Percentiles rank a stretch among this genome's conserved stretches.
phyloP scores from a whole-genome alignment of 2,113 vertebrate genomes.

The Odontophorus gujanensis region DNA sequence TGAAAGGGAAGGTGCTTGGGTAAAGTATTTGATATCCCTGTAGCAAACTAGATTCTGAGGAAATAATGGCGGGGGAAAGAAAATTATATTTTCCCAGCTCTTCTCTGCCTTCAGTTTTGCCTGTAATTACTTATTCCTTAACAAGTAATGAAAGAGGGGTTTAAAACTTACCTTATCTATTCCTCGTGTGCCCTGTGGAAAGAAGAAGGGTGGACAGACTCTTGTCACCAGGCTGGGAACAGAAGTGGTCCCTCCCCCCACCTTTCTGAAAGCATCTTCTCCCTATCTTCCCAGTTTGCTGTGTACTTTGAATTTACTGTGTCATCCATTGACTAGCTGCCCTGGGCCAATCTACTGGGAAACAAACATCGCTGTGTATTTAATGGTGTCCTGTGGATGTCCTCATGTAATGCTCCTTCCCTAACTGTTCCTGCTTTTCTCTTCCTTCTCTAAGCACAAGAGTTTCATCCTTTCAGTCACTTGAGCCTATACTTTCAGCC shows the following conservation, averaged over 20 bases:
- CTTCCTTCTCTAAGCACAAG: neutral
- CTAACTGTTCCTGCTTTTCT: neutral
- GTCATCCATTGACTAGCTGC: neutral
- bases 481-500: neutral
- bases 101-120: neutral
- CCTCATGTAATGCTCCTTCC: neutral
- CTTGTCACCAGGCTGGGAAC: neutral
- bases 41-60: neutral
- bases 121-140: neutral
- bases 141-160: neutral
- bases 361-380: neutral
- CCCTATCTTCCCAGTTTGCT: neutral
- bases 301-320: neutral
- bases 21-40: neutral
- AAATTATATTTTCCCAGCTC: neutral
- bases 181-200: accelerated
- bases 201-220: neutral
- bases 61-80: neutral
- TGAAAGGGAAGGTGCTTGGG: neutral
- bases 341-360: neutral
- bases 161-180: neutral
- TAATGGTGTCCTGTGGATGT: neutral
- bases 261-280: neutral
- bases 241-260: neutral
- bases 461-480: neutral